Evolutionary conservation across 2,888 invertebrate species (phyloP).

Genomic region (Orchesellides sinensis): DNA sequence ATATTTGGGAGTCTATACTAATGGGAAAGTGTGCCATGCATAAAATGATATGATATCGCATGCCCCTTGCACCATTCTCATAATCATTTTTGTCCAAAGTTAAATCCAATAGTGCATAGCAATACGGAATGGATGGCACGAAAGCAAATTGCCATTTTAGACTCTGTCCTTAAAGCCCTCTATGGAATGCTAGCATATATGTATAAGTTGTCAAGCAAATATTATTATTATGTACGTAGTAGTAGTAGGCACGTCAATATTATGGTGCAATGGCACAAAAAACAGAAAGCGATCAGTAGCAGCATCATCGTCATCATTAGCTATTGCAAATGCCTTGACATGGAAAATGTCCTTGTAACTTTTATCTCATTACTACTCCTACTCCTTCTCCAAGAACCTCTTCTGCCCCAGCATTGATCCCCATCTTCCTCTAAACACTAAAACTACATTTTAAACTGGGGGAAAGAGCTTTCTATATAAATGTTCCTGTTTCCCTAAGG

Average conservation of each 20-base stretch:
- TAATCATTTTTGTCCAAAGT: constrained; percentile 3
- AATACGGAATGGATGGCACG: no score
- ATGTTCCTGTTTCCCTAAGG: constrained; percentile 32
- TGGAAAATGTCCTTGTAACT: constrained; percentile 15
- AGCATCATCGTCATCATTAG: constrained; percentile 20
- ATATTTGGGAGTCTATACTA: no score
- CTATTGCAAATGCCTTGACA: constrained; percentile 9
- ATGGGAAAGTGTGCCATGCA: no score
- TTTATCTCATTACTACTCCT: constrained; percentile 45
- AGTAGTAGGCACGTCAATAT: neutral
- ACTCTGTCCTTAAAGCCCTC: no score
- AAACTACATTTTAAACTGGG: neutral
- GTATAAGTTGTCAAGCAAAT: neutral
- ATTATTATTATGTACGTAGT: neutral
- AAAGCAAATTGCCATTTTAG: no score
- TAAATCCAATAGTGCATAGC: neutral
- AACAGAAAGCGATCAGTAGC: neutral
- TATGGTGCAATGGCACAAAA: no score
- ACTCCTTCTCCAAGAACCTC: neutral
- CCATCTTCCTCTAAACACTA: no score
- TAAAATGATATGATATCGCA: no score
- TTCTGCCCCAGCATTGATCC: neutral
- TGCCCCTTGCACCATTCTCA: no score
- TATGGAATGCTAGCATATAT: no score
- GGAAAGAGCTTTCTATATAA: no score